phyloP scores from a whole-genome alignment of 2,797 vertebrate species.

The Sandelia bainsii region DNA sequence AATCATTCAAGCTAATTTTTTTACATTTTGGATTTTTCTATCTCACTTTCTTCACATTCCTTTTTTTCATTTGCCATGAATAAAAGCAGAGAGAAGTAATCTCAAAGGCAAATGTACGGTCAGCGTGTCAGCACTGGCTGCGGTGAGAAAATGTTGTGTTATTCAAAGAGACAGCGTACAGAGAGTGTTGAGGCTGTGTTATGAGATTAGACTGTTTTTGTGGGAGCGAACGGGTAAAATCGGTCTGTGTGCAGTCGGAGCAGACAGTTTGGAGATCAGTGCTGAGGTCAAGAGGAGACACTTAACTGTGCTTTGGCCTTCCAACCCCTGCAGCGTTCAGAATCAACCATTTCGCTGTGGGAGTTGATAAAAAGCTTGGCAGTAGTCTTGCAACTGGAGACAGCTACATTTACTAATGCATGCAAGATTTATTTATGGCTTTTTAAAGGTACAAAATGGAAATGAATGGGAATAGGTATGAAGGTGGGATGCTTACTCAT shows the following conservation, averaged over 20 bases:
- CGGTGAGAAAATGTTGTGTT: slow-evolving; percentile 51
- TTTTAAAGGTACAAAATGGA: slow-evolving; percentile 70
- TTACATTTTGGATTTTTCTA: slow-evolving; percentile 29
- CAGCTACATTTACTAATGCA: slow-evolving; percentile 58
- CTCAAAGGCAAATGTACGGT: slow-evolving; percentile 57
- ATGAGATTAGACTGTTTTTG: slow-evolving; percentile 65
- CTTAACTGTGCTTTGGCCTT: slow-evolving; percentile 80
- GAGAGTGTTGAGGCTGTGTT: slow-evolving; percentile 52
- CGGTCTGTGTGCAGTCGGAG: slow-evolving; percentile 62
- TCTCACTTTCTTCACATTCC: slow-evolving; percentile 8
- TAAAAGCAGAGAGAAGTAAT: slow-evolving; percentile 56
- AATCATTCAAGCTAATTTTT: slow-evolving; percentile 44
- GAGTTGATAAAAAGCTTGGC: slow-evolving; percentile 74
- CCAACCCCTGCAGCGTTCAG: slow-evolving; percentile 69
- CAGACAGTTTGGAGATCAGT: slow-evolving; percentile 78
- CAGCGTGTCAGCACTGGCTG: slow-evolving; percentile 55
- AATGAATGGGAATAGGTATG: slow-evolving; percentile 61
- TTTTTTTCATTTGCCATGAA: slow-evolving; percentile 38
- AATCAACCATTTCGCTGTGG: slow-evolving; percentile 68
- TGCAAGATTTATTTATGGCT: slow-evolving; percentile 61
- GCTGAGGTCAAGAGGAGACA: slow-evolving; percentile 82
- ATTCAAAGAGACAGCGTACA: slow-evolving; percentile 64
- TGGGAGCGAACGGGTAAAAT: slow-evolving; percentile 55
- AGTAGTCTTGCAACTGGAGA: slow-evolving; percentile 60
- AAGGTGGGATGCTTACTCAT: slow-evolving; percentile 61